These are phyloP conservation scores for Caenorhabditis japonica DNA, from an alignment of 2,888 invertebrate genomes.

Conservation along the genomic window DNA sequence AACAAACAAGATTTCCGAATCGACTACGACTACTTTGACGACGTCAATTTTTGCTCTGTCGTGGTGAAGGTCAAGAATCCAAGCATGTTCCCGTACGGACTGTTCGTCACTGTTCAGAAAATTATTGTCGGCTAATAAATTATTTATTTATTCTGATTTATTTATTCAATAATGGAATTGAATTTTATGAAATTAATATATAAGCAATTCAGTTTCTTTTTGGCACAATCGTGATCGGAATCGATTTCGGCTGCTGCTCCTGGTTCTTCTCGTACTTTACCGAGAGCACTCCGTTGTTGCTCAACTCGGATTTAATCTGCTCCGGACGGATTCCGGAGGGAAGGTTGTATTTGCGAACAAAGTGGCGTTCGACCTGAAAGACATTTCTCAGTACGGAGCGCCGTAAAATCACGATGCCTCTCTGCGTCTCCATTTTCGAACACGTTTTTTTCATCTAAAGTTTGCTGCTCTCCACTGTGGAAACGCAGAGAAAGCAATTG, in stretches of 20 bases:
- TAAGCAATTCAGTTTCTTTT: slow-evolving; percentile 37
- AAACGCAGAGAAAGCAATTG: too few relatives aligned
- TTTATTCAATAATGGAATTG: slow-evolving; percentile 43
- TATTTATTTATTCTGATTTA: neutral
- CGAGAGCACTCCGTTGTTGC: slow-evolving; percentile 67
- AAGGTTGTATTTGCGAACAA: slow-evolving; percentile 68
- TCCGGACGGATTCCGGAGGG: slow-evolving; percentile 66
- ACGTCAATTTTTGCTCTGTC: slow-evolving; percentile 45
- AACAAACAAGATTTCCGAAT: slow-evolving; percentile 10
- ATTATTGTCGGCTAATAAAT: slow-evolving; percentile 18
- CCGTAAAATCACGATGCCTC: too few relatives aligned
- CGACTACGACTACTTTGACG: slow-evolving; percentile 46
- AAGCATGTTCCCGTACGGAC: slow-evolving; percentile 22
- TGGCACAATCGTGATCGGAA: slow-evolving; percentile 61
- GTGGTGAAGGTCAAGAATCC: slow-evolving; percentile 36
- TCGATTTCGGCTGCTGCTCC: slow-evolving; percentile 50
- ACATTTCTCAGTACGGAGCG: neutral
- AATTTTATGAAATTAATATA: neutral
- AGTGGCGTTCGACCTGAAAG: slow-evolving; percentile 66
- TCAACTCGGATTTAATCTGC: slow-evolving; percentile 65
- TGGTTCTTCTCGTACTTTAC: slow-evolving; percentile 66
- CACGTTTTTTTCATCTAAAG: too few relatives aligned
- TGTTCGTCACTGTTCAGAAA: slow-evolving; percentile 41
- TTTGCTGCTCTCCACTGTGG: too few relatives aligned
- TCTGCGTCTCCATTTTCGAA: too few relatives aligned